Percentiles rank a stretch among this genome's conserved stretches.
phyloP scores from a whole-genome alignment of 2,797 vertebrate species.

The Bradypodion pumilum region DNA sequence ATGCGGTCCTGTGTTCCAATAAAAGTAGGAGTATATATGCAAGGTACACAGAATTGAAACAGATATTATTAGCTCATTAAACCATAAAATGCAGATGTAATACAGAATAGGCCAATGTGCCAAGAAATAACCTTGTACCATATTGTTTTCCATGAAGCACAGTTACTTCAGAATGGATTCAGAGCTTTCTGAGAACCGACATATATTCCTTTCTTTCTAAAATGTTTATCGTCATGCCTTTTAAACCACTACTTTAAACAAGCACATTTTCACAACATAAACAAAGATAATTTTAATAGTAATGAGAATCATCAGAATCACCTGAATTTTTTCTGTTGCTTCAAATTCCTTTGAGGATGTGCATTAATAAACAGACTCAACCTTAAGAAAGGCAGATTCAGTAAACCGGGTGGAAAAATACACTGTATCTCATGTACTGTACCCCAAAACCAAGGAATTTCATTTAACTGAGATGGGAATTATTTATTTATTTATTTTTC shows the following conservation, averaged over 20 bases:
- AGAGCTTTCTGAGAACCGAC: neutral
- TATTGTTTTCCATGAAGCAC: neutral
- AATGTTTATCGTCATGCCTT: neutral
- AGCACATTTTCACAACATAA: slow-evolving; percentile 5
- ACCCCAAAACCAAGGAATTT: slow-evolving; percentile 46
- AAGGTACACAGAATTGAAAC: slow-evolving; percentile 22
- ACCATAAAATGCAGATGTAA: neutral
- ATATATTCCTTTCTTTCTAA: neutral
- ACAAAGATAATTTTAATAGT: neutral
- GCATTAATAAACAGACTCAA: slow-evolving; percentile 27
- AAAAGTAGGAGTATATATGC: neutral
- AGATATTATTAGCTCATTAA: neutral
- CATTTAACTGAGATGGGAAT: slow-evolving; percentile 33
- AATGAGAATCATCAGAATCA: neutral
- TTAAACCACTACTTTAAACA: neutral
- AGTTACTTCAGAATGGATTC: neutral
- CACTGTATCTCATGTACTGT: slow-evolving; percentile 48
- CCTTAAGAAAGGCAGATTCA: slow-evolving; percentile 46
- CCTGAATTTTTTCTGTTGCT: slow-evolving; percentile 24
- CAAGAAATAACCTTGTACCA: neutral
- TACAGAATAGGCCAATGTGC: neutral
- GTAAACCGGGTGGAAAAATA: slow-evolving; percentile 46
- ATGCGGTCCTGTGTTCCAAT: slow-evolving; percentile 15
- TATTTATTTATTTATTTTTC: too few relatives aligned
- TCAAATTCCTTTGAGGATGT: slow-evolving; percentile 20